Evolutionary conservation across 2,113 vertebrate species (phyloP).

Genomic region (Orientallactaga bullata): DNA sequence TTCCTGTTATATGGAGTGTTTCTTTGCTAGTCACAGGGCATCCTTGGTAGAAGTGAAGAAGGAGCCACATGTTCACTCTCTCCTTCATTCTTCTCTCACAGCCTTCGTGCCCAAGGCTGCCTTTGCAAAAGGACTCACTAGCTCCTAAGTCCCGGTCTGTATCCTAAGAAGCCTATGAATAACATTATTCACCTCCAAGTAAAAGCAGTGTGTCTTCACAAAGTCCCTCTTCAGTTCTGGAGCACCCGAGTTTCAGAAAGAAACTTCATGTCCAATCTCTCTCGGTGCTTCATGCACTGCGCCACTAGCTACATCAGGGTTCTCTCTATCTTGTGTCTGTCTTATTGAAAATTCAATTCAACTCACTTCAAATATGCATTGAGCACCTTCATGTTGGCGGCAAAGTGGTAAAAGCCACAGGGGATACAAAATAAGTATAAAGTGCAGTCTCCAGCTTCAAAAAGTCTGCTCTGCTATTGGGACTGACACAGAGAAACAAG

Average conservation of each 20-base stretch:
- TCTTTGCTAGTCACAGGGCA: neutral
- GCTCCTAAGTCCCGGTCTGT: neutral
- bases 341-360: constrained; percentile 78
- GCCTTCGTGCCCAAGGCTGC: rapidly evolving
- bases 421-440: constrained; percentile 76
- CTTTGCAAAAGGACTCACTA: neutral
- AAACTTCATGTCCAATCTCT: neutral
- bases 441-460: constrained; percentile 60
- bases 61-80: neutral
- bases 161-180: constrained; percentile 26
- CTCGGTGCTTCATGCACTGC: neutral
- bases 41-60: neutral
- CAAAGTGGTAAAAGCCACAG: constrained; percentile 71
- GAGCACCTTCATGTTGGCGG: constrained; percentile 73
- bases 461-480: constrained; percentile 38
- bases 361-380: constrained; percentile 72
- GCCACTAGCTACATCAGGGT: neutral
- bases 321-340: neutral
- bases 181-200: neutral
- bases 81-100: neutral
- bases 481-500: constrained; percentile 56
- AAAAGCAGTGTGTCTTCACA: constrained; percentile 12
- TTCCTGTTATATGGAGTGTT: neutral
- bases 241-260: constrained; percentile 49
- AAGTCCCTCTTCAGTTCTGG: constrained; percentile 42